Conservation (phyloP, 2,113 vertebrate species). For the Semnornis frantzii region DNA sequence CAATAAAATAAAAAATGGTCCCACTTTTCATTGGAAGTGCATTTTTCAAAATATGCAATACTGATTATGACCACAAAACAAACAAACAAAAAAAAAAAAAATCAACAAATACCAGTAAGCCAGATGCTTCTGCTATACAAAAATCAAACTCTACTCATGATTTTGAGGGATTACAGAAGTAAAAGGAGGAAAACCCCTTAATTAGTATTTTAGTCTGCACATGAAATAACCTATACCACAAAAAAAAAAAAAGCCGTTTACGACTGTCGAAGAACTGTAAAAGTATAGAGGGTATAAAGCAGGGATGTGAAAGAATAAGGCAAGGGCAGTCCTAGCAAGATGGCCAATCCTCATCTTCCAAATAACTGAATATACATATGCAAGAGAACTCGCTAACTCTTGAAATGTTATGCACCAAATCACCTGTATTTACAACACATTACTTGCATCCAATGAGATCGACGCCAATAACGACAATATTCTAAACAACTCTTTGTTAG, state of each 20-base stretch:
- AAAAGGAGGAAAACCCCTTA: background rate
- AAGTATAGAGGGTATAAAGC: background rate
- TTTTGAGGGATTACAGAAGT: background rate
- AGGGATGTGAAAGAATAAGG: background rate
- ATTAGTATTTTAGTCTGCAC: background rate
- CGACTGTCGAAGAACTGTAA: background rate
- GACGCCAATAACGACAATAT: rapidly evolving
- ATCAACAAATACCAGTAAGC: background rate
- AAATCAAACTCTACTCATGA: background rate
- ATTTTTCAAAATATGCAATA: background rate
- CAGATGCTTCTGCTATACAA: background rate
- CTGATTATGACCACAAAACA: background rate
- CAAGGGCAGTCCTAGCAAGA: background rate
- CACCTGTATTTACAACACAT: background rate
- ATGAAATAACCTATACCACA: background rate
- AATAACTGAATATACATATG: background rate
- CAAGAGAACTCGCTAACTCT: background rate
- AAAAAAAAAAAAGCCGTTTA: background rate
- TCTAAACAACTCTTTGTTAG: background rate
- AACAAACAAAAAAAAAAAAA: background rate
- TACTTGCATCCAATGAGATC: background rate
- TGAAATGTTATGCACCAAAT: background rate
- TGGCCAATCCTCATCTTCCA: background rate
- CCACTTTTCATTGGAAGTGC: background rate
- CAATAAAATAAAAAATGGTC: background rate